Evolutionary conservation across 2,888 invertebrate genomes (phyloP).

Genomic region (Pyrrhosoma nymphula): DNA sequence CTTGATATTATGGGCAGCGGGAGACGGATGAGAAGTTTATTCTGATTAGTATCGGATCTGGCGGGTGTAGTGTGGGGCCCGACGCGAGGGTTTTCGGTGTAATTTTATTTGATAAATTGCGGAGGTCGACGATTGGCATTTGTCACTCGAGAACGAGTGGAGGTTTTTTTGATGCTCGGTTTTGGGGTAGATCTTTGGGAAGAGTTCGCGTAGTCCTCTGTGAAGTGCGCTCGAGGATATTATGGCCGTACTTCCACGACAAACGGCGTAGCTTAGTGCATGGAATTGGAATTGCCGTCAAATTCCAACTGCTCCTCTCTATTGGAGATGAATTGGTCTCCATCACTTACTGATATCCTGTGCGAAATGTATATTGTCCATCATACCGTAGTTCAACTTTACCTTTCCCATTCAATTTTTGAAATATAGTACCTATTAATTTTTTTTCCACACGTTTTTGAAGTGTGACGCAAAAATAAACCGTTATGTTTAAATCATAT

Average conservation of each 20-base stretch:
- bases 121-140: conserved; percentile 10
- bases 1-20: conserved; percentile 48
- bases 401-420: not conserved
- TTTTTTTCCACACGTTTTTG: not conserved
- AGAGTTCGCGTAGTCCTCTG: not conserved
- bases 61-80: not conserved
- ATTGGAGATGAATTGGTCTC: not conserved
- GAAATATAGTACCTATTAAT: not conserved
- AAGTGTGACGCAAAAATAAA: not conserved
- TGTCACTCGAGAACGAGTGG: not conserved
- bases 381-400: not conserved
- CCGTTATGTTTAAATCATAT: too few relatives aligned
- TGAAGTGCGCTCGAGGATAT: not conserved
- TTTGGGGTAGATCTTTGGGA: conserved; percentile 9
- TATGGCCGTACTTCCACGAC: not conserved
- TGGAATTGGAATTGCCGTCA: not conserved
- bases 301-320: not conserved
- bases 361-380: not conserved
- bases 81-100: not conserved
- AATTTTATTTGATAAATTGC: conserved; percentile 32
- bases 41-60: conserved; percentile 35
- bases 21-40: conserved; percentile 53
- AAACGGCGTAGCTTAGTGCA: not conserved
- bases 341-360: not conserved
- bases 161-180: not conserved